Percentiles rank a stretch among this genome's conserved stretches.
phyloP scores from a whole-genome alignment of 2,113 vertebrate genomes.

The Motacilla alba region DNA sequence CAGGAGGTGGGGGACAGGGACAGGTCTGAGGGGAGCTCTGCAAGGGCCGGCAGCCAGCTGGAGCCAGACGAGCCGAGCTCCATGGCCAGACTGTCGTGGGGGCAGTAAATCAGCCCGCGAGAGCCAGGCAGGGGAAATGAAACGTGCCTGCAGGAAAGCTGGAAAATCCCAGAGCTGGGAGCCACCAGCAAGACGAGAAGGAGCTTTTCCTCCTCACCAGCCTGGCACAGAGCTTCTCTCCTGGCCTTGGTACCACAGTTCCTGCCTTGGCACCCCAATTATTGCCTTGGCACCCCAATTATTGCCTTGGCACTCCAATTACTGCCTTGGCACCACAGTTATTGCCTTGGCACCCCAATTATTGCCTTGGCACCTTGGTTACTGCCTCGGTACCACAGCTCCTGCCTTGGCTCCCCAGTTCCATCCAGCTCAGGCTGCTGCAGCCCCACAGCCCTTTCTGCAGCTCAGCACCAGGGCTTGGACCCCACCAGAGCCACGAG shows the following conservation, averaged over 20 bases:
- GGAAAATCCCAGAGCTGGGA: background rate
- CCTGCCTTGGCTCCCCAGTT: background rate
- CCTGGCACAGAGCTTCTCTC: background rate
- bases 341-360: background rate
- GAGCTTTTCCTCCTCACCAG: background rate
- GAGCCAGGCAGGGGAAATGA: fast-evolving
- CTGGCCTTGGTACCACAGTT: fast-evolving
- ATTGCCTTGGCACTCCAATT: background rate
- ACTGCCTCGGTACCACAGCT: no score
- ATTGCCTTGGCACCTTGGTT: background rate
- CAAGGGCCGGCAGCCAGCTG: background rate
- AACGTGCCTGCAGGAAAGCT: background rate
- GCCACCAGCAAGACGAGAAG: fast-evolving
- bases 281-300: fast-evolving
- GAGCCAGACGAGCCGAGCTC: background rate
- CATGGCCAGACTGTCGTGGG: background rate
- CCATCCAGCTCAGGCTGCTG: background rate
- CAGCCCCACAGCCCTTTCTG: background rate
- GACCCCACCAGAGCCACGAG: background rate
- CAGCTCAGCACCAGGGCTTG: background rate
- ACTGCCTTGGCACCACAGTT: background rate
- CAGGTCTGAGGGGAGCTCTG: background rate
- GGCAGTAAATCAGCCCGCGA: background rate
- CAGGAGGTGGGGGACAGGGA: background rate
- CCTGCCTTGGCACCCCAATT: background rate